Evolutionary conservation across 1,140 invertebrate genomes (phyloP).

Genomic region (Babylonia areolata): DNA sequence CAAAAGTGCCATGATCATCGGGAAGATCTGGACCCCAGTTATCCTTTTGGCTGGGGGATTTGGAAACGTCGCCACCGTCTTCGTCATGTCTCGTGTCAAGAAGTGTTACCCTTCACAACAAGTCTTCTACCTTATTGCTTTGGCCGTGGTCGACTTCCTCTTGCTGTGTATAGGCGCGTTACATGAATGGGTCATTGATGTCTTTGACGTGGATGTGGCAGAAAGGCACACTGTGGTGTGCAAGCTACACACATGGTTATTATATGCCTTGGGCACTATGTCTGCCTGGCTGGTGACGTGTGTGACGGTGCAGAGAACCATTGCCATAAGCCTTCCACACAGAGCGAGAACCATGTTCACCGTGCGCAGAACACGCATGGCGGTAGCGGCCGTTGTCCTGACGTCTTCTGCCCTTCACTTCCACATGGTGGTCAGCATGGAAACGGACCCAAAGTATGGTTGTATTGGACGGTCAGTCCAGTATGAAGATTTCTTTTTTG

Average conservation of each 20-base stretch:
- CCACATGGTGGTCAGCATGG: not conserved
- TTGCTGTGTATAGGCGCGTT: not conserved
- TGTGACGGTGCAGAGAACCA: slow-evolving; percentile 18
- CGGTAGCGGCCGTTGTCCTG: not conserved
- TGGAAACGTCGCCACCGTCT: slow-evolving; percentile 26
- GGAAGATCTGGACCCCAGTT: not conserved
- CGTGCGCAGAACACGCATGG: not conserved
- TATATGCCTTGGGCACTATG: not conserved
- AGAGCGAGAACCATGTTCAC: not conserved
- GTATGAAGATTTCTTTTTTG: not conserved
- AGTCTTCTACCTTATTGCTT: not conserved
- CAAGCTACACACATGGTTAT: not conserved
- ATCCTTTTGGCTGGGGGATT: not conserved
- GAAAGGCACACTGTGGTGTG: not conserved
- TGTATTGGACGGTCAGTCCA: not conserved
- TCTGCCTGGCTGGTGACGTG: slow-evolving; percentile 19
- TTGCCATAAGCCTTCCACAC: not conserved
- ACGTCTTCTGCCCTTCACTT: not conserved
- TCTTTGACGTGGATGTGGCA: not conserved
- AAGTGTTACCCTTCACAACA: not conserved
- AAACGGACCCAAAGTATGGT: not conserved
- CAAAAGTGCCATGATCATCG: not conserved
- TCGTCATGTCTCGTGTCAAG: not conserved
- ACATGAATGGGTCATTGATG: not conserved
- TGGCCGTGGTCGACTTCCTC: not conserved